Base-by-base conservation (phyloP, 2,888 invertebrate species). In the Cephus pygmeus region DNA sequence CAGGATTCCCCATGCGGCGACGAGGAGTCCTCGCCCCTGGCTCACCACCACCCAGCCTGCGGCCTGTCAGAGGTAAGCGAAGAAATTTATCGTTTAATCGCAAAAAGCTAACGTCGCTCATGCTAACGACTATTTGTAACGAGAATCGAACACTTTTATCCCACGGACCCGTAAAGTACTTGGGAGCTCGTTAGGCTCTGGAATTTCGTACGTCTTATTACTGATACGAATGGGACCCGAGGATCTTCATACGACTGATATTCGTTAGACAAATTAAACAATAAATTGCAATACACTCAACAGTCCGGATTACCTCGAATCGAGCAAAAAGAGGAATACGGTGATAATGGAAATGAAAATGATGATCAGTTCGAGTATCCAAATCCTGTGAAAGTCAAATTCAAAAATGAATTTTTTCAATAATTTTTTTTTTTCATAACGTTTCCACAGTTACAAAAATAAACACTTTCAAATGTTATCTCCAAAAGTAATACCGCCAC, bases 1-100 rank as follows among this genome's bases (percentile, higher is more conserved):
- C 86, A 90, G 91, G 85, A 86, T 87, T 87, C 88, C 88, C 78
- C 87, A 90, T 90, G 90, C 85, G 88, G 86, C 87, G 86, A 80
- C 85, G 83, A 85, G 86, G 83, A 83, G 83, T 82, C 82, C 79
- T 84, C 83, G 82, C 81, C 81, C 81, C 87, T 84, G 86, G 85
- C 83, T 83, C 85, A 77, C 81, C 86, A 78, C 81, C 86, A 78
- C 85, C 86, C 75, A 78, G 81, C 81, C 80, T 76, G 79, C 77
- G 79, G 81, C 82, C 80, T 79, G 77, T 82, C 81, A 79, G 81
- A 84, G 86, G 89, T 89, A 80, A 86, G 83, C 80, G 36, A 11
- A 31, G 71, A 71, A 23, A 56, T 56, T 56, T 56, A 56, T 56
- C 56, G 56, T 56, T 56, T 23, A 56, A 56, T 56, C 23, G 15